Conservation (phyloP, 2,797 vertebrate genomes). For the Sylvia borin region DNA sequence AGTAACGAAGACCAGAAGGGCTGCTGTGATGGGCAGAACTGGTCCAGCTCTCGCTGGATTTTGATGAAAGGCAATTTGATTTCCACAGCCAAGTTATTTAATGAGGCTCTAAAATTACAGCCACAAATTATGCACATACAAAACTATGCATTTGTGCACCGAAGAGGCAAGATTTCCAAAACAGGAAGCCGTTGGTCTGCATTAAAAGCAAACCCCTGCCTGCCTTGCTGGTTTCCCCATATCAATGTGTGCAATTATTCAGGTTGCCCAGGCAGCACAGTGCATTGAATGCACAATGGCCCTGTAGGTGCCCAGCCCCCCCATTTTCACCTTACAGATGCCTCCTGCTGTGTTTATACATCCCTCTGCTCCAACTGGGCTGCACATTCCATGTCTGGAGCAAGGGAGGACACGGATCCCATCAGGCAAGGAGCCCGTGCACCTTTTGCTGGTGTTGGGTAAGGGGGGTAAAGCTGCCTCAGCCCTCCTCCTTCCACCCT, state of each 20-base stretch:
- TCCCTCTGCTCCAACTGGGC: not conserved
- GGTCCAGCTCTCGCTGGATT: slow-evolving; percentile 62
- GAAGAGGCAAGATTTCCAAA: slow-evolving; percentile 67
- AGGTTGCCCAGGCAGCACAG: not conserved
- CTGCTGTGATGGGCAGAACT: slow-evolving; percentile 64
- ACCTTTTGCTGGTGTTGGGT: not conserved
- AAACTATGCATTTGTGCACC: slow-evolving; percentile 68
- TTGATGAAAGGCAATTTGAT: slow-evolving; percentile 70
- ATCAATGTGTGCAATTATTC: slow-evolving; percentile 50
- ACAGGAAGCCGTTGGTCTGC: slow-evolving; percentile 64
- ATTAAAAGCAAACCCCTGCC: slow-evolving; percentile 56
- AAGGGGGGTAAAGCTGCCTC: not conserved
- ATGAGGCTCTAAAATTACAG: slow-evolving; percentile 72
- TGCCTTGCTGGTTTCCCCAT: slow-evolving; percentile 14
- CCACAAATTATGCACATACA: slow-evolving; percentile 72
- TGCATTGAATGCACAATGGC: slow-evolving; percentile 30
- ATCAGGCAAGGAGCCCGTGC: fast-evolving
- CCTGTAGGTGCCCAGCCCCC: not conserved
- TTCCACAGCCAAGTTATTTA: slow-evolving; percentile 73
- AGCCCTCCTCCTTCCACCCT: not conserved
- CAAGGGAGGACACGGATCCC: not conserved
- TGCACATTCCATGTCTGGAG: not conserved
- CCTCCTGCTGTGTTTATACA: slow-evolving; percentile 4
- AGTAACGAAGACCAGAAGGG: slow-evolving; percentile 64
- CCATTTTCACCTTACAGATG: slow-evolving; percentile 4